Evolutionary conservation across 2,888 invertebrate genomes (phyloP).

Genomic region (Hipparchia semele): DNA sequence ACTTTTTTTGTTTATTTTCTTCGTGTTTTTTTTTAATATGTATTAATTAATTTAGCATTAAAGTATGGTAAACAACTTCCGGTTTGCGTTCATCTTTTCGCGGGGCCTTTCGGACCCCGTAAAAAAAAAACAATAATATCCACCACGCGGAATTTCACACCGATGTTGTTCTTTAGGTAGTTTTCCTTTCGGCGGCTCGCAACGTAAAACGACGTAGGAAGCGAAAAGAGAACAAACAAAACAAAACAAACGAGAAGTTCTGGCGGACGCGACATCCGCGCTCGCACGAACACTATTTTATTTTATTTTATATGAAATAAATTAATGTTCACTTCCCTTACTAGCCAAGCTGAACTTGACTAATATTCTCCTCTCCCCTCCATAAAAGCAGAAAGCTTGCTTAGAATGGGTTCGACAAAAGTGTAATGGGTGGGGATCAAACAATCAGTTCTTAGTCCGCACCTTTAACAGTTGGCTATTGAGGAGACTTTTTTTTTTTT

Average conservation of each 20-base stretch:
- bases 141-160: conserved; percentile 59
- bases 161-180: conserved; percentile 57
- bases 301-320: conserved; percentile 1
- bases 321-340: too few species aligned
- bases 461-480: too few species aligned
- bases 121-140: conserved; percentile 58
- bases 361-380: too few species aligned
- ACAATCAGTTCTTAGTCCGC: too few species aligned
- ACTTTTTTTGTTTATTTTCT: conserved; percentile 59
- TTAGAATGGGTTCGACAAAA: too few species aligned
- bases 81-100: conserved; percentile 75
- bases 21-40: conserved; percentile 51
- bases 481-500: too few species aligned
- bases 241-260: conserved; percentile 77
- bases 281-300: conserved; percentile 24
- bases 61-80: conserved; percentile 79
- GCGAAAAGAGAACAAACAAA: conserved; percentile 79
- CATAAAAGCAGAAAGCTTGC: too few species aligned
- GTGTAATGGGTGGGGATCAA: too few species aligned
- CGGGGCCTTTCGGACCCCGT: conserved; percentile 60
- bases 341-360: too few species aligned
- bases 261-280: conserved; percentile 45
- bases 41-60: conserved; percentile 78
- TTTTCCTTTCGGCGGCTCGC: conserved; percentile 51
- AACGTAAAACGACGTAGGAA: conserved; percentile 65